These are phyloP conservation scores for Rotaria sp. DNA, from an alignment of 2,888 invertebrate species.

Conservation along the genomic window DNA sequence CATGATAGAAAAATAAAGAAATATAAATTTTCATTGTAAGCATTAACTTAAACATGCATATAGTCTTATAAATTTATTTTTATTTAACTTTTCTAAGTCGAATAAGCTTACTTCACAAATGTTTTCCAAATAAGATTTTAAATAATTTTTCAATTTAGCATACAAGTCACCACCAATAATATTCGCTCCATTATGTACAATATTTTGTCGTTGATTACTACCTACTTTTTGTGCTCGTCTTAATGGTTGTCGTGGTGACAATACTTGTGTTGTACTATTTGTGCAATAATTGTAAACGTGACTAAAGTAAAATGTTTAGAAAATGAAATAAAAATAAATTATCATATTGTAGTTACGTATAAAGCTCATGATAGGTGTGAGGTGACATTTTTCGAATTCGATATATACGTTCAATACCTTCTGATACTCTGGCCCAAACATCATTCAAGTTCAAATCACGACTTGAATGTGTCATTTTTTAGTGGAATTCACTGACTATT, in stretches of 20 bases:
- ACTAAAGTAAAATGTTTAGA: not conserved
- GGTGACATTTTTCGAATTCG: constrained; percentile 32
- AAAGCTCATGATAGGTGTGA: constrained; percentile 16
- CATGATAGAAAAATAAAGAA: not conserved
- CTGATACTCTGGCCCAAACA: constrained; percentile 30
- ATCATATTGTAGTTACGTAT: constrained; percentile 7
- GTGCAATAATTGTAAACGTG: constrained; percentile 40
- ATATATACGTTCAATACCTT: constrained; percentile 33
- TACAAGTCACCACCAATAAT: constrained; percentile 35
- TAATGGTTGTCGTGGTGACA: not conserved
- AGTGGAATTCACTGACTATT: not conserved
- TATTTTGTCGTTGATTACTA: not conserved
- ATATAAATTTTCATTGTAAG: no score
- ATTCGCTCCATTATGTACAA: constrained; percentile 35
- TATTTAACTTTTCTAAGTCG: not conserved
- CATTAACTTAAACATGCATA: no score
- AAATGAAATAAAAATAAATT: not conserved
- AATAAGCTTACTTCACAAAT: constrained; percentile 22
- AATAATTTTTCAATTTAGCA: constrained; percentile 18
- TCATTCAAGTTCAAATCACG: not conserved
- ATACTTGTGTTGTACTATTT: not conserved
- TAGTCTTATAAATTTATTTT: not conserved
- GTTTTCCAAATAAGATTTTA: constrained; percentile 35
- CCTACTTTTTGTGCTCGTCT: no score
- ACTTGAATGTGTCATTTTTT: not conserved